phyloP scores from a whole-genome alignment of 37 sponge, comb jelly and placozoan species.

The Beroe forskalii region DNA sequence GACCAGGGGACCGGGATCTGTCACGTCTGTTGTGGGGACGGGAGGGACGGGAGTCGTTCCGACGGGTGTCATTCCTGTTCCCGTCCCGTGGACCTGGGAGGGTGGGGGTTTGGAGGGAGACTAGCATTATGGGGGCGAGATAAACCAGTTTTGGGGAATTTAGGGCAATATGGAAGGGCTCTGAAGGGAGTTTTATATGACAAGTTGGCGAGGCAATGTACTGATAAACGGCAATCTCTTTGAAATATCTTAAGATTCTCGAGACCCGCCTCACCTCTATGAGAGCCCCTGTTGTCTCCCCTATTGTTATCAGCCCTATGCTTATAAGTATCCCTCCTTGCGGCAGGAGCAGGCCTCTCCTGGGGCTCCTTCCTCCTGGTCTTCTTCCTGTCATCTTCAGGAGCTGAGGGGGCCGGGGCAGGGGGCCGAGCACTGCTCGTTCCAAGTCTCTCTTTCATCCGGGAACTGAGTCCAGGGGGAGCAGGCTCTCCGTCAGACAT shows the following conservation, averaged over 20 bases:
- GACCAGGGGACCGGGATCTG: neutral
- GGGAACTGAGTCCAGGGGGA: slow-evolving; percentile 32
- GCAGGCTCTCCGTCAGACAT: slow-evolving; percentile 60
- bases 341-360: neutral
- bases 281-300: neutral
- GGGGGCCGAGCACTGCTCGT: neutral
- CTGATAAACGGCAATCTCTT: too few species aligned
- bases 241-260: too few species aligned
- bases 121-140: too few species aligned
- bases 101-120: too few species aligned
- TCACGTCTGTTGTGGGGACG: neutral
- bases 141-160: too few species aligned
- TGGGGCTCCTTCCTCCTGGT: neutral
- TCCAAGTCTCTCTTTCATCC: slow-evolving; percentile 22
- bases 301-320: neutral
- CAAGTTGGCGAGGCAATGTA: too few species aligned
- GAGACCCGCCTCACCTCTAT: too few species aligned
- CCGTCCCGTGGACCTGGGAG: too few species aligned
- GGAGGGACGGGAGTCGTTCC: neutral
- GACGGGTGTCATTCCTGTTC: too few species aligned
- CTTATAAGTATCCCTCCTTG: neutral
- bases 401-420: neutral
- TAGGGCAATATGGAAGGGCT: too few species aligned
- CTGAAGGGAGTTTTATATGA: too few species aligned
- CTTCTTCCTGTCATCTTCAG: neutral